Conservation (phyloP, 2,113 vertebrate genomes). For the Pelmatolapia mariae region DNA sequence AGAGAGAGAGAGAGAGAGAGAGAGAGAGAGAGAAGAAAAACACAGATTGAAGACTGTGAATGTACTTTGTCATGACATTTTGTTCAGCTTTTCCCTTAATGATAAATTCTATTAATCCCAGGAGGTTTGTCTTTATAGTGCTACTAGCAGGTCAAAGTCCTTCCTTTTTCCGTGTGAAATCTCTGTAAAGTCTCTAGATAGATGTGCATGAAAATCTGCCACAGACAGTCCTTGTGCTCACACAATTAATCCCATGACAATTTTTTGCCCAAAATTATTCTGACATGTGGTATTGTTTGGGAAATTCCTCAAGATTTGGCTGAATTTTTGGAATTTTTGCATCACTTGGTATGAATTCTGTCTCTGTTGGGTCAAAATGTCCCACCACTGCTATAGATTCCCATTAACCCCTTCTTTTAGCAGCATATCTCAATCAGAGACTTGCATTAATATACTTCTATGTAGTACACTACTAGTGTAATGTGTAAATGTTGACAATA, state of each 20-base stretch:
- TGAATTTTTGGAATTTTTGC: neutral
- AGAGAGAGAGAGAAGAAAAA: neutral
- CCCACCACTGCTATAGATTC: neutral
- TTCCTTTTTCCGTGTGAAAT: fast-evolving
- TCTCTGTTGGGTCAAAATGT: neutral
- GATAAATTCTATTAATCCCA: neutral
- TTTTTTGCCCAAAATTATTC: neutral
- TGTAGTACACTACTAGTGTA: neutral
- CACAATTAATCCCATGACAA: neutral
- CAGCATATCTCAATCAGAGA: neutral
- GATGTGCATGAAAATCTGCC: neutral
- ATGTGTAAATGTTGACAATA: neutral
- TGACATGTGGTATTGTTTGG: neutral
- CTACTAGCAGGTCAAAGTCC: neutral
- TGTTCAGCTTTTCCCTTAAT: neutral
- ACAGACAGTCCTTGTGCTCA: neutral
- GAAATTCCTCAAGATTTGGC: neutral
- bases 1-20: too few species aligned
- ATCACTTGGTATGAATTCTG: neutral
- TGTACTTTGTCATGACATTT: neutral
- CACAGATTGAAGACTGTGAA: neutral
- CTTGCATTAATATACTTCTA: neutral
- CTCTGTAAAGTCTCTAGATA: neutral
- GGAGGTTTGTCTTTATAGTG: neutral
- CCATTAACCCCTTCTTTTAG: fast-evolving